Conservation (phyloP, 2,113 vertebrate genomes). For the Odocoileus hemionus region DNA sequence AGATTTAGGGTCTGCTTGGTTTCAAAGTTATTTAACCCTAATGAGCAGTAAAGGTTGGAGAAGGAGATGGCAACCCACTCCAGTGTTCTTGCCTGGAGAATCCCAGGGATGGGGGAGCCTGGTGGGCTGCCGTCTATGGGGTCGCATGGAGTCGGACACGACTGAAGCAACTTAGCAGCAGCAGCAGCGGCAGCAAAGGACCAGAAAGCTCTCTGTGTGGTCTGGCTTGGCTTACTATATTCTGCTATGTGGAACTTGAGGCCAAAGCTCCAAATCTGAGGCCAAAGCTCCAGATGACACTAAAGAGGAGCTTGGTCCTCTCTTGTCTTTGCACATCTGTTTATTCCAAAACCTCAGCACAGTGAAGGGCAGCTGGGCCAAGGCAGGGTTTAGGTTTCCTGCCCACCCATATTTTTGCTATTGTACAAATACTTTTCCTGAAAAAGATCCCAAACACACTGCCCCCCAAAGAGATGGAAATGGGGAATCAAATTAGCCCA, state of each 20-base stretch:
- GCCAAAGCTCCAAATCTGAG: neutral
- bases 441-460: neutral
- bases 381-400: neutral
- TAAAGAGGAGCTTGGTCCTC: neutral
- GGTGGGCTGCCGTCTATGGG: too few species aligned
- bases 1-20: neutral
- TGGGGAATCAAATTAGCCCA: neutral
- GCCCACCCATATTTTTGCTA: neutral
- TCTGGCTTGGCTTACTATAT: neutral
- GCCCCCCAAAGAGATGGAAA: neutral
- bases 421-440: neutral
- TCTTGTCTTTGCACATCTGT: neutral
- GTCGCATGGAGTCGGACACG: too few species aligned
- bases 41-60: neutral
- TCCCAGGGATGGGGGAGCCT: too few species aligned
- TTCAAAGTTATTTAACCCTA: neutral
- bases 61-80: too few species aligned
- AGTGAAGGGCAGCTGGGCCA: neutral
- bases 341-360: neutral
- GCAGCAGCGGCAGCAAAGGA: neutral
- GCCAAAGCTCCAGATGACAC: neutral
- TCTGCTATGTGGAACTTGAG: neutral
- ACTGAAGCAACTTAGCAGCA: too few species aligned
- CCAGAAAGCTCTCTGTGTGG: neutral
- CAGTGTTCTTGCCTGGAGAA: too few species aligned